Evolutionary conservation across 2,113 vertebrate species (phyloP).

Genomic region (Cyprinodon variegatus): DNA sequence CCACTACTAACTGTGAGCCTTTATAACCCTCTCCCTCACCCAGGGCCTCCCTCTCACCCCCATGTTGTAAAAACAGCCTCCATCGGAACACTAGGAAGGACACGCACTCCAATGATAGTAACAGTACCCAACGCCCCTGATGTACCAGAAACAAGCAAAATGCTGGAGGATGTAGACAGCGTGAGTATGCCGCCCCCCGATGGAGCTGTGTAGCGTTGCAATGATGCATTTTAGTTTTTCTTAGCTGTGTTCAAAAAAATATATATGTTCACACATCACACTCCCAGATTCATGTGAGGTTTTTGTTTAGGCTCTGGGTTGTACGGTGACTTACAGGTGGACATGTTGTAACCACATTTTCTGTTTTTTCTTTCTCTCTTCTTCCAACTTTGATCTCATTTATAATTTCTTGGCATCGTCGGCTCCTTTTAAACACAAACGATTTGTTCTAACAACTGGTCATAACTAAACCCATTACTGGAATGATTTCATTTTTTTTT

Average conservation of each 20-base stretch:
- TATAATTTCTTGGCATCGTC: constrained; percentile 54
- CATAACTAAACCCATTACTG: constrained; percentile 44
- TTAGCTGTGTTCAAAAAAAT: not conserved
- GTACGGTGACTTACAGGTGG: constrained; percentile 26
- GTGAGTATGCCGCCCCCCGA: constrained; percentile 82
- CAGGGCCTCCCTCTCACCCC: constrained; percentile 84
- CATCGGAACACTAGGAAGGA: constrained; percentile 92
- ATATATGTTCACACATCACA: constrained; percentile 33
- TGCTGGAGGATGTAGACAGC: constrained; percentile 93
- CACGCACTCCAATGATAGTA: constrained; percentile 91
- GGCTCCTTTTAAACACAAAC: constrained; percentile 54
- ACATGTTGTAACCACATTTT: constrained; percentile 69
- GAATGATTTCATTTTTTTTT: constrained; percentile 55
- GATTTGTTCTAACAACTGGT: constrained; percentile 35
- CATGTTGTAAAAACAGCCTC: constrained; percentile 96
- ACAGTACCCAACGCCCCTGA: constrained; percentile 93
- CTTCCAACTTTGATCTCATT: constrained; percentile 64
- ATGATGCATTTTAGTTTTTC: not conserved
- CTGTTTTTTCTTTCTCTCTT: constrained; percentile 72
- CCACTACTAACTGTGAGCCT: not conserved
- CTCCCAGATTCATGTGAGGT: constrained; percentile 52
- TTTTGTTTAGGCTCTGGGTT: constrained; percentile 56
- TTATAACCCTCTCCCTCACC: not conserved
- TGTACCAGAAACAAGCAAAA: constrained; percentile 89
- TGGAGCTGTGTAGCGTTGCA: constrained; percentile 12